phyloP scores from a whole-genome alignment of 2,888 invertebrate genomes.

The Dynastes tityus region DNA sequence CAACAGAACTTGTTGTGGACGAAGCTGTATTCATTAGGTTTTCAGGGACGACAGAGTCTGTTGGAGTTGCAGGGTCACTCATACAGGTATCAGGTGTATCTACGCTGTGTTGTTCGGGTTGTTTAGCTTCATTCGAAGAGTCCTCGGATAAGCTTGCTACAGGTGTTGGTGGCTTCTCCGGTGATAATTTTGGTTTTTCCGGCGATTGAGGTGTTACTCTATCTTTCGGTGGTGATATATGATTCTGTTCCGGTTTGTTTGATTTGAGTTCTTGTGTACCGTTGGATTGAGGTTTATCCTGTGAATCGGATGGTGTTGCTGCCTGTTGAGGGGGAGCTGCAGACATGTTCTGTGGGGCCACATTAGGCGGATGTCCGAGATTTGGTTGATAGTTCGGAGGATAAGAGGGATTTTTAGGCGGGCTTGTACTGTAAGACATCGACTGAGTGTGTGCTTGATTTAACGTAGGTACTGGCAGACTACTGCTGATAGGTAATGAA shows the following conservation, averaged over 20 bases:
- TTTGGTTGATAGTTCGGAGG: conserved; percentile 63
- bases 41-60: conserved; percentile 42
- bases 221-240: conserved; percentile 57
- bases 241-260: conserved; percentile 60
- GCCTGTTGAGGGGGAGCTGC: conserved; percentile 63
- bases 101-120: conserved; percentile 43
- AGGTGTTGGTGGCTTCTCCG: conserved; percentile 53
- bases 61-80: conserved; percentile 41
- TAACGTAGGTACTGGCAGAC: conserved; percentile 63
- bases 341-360: conserved; percentile 62
- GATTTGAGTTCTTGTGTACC: conserved; percentile 63
- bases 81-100: conserved; percentile 46
- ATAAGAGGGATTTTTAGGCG: conserved; percentile 63
- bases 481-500: conserved; percentile 58
- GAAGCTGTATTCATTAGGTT: conserved; percentile 45
- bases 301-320: conserved; percentile 45
- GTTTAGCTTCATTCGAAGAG: conserved; percentile 50
- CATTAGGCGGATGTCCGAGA: conserved; percentile 62
- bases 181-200: conserved; percentile 54
- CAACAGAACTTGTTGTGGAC: conserved; percentile 32
- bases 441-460: conserved; percentile 58
- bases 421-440: conserved; percentile 56
- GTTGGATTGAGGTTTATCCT: conserved; percentile 65
- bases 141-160: conserved; percentile 49
- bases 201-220: conserved; percentile 53